Percentiles rank a stretch among this genome's conserved stretches.
Conservation (phyloP, 2,113 vertebrate genomes). For the Oreotrochilus melanogaster region DNA sequence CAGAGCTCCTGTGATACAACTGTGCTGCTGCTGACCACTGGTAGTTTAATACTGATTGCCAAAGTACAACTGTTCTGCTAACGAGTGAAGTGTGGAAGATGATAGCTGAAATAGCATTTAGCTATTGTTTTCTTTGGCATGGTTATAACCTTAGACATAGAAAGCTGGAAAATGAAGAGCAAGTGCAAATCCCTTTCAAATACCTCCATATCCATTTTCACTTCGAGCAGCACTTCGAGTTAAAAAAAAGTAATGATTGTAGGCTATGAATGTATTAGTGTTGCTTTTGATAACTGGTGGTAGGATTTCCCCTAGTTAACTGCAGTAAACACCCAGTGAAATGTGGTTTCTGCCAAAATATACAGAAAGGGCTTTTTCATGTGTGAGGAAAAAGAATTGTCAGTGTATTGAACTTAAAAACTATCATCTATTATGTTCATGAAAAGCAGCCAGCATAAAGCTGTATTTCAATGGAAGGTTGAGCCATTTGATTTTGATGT, state of each 20-base stretch:
- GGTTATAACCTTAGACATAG: neutral
- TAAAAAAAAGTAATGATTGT: conserved; percentile 2
- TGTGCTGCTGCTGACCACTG: neutral
- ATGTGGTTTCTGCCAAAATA: conserved; percentile 35
- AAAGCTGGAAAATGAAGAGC: neutral
- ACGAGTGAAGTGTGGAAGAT: neutral
- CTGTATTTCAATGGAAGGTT: neutral
- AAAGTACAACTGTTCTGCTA: neutral
- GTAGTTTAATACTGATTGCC: neutral
- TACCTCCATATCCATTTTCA: neutral
- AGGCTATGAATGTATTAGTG: neutral
- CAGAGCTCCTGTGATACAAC: neutral
- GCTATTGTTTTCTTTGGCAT: neutral
- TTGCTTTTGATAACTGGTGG: conserved; percentile 56
- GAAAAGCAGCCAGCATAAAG: conserved; percentile 21
- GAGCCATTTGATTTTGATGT: neutral
- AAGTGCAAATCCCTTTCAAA: neutral
- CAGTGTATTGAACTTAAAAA: conserved; percentile 18
- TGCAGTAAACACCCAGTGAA: conserved; percentile 27
- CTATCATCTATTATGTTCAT: neutral
- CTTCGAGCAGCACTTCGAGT: neutral
- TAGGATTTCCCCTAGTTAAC: conserved; percentile 67
- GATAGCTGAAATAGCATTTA: neutral
- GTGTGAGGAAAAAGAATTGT: conserved; percentile 20
- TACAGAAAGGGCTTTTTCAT: conserved; percentile 57